These are phyloP conservation scores for Eilema sororculum DNA, from an alignment of 2,888 invertebrate species.

Conservation along the genomic window DNA sequence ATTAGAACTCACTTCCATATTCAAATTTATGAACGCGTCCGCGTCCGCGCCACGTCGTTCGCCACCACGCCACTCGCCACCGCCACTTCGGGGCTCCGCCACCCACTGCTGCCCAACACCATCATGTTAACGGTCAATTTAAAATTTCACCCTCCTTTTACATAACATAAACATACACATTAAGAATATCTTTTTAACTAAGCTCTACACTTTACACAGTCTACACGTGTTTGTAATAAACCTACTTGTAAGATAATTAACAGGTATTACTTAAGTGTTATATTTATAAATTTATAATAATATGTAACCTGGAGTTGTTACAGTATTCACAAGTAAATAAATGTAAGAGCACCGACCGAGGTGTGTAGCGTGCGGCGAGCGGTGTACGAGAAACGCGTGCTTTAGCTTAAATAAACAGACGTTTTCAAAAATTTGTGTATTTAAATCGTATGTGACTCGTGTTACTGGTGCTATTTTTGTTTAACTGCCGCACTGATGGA, in stretches of 20 bases:
- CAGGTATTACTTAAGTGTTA: conserved; percentile 35
- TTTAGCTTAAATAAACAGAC: conserved; percentile 84
- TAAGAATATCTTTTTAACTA: conserved; percentile 34
- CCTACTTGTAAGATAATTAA: conserved; percentile 29
- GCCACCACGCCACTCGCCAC: conserved; percentile 50
- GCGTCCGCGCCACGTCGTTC: conserved; percentile 65
- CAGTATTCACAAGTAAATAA: conserved; percentile 39
- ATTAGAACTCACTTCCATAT: conserved; percentile 88
- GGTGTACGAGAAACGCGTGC: conserved; percentile 61
- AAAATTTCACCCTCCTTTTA: conserved; percentile 75
- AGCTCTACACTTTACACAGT: conserved; percentile 28
- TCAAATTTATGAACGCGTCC: conserved; percentile 86
- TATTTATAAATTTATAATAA: conserved; percentile 48
- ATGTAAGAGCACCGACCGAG: conserved; percentile 37
- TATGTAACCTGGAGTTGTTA: conserved; percentile 40
- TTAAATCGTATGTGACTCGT: conserved; percentile 86
- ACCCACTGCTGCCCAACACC: conserved; percentile 56
- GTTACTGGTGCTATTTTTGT: conserved; percentile 83
- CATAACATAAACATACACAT: conserved; percentile 49
- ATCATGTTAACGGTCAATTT: conserved; percentile 80
- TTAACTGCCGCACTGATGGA: conserved; percentile 81
- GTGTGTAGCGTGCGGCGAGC: conserved; percentile 29
- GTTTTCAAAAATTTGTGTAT: conserved; percentile 87
- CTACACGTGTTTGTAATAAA: conserved; percentile 42
- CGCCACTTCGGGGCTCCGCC: conserved; percentile 25